Conservation (phyloP, 2,113 vertebrate species). For the Megatriorchis doriae region DNA sequence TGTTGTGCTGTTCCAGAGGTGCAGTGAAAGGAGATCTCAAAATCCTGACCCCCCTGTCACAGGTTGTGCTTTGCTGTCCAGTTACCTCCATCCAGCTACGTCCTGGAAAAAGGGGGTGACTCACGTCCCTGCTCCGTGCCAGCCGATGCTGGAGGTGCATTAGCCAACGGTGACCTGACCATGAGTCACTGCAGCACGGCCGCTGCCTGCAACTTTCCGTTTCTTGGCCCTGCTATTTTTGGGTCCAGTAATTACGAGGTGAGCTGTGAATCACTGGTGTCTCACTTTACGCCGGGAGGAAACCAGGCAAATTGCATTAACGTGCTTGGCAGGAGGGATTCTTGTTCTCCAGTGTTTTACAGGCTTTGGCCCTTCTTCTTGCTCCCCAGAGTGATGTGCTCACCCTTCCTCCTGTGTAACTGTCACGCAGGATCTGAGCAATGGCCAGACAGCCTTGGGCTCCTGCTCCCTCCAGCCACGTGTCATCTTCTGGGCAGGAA, state of each 20-base stretch:
- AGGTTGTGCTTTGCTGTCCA: not conserved
- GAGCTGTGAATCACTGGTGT: conserved; percentile 61
- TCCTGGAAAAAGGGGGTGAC: not conserved
- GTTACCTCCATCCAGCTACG: not conserved
- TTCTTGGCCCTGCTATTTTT: conserved; percentile 23
- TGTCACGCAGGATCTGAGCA: not conserved
- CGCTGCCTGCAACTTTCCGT: conserved; percentile 26
- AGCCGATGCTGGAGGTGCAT: not conserved
- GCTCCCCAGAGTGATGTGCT: not conserved
- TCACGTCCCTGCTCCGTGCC: not conserved
- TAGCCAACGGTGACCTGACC: not conserved
- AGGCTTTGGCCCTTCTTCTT: conserved; percentile 20
- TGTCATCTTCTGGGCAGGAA: not conserved
- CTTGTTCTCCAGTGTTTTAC: not conserved
- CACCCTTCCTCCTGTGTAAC: not conserved
- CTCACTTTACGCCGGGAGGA: not conserved
- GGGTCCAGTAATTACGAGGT: not conserved
- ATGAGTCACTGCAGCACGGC: conserved; percentile 28
- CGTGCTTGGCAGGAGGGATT: conserved; percentile 30
- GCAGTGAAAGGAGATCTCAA: not conserved
- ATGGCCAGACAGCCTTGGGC: not conserved
- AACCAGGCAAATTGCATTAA: conserved; percentile 27
- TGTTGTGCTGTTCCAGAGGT: not conserved
- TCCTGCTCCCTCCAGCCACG: not conserved
- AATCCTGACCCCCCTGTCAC: fast-evolving